Evolutionary conservation across 2,113 vertebrate species (phyloP), one percentile per base, ranked within the genome.

Genomic region (Oreochromis niloticus): DNA sequence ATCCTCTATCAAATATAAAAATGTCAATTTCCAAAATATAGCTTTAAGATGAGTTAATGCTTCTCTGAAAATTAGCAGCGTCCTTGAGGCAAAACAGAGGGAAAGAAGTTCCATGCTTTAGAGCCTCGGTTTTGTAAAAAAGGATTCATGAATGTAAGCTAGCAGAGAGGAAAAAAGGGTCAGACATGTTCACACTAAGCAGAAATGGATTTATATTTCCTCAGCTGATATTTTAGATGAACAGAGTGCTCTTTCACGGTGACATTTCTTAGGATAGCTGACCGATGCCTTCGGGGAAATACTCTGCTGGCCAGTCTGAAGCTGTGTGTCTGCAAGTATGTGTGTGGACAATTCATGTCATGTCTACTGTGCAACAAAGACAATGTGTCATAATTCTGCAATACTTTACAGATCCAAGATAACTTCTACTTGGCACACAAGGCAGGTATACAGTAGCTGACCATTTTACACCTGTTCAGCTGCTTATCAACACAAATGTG

Each of bases 371-470:
- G 32, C 55, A 66, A 41, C 39, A 30, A 86, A 85, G 71, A 85
- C 30, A 48, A 34, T 78, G 82, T 87, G 81, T 80, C 91, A 93
- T 91, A 90, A 87, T 86, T 93, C 66, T 79, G 61, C 87, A 85
- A 68, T 57, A 41, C 85, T 90, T 89, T 83, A 87, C 24, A 16
- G 82, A 54, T 87, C 50, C 52, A 86, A 66, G 79, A 97, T 93
- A 43, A 98, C 97, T 97, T 94, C 96, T 96, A 87, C 97, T 93
- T 96, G 97, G 92, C 59, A 88, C 79, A 10, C 96, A 81, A 93
- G 96, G 88, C 90, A 96, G 95, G 32, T 90, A 43, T 52, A 63
- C 34, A 8, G 1, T 16, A 43, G 43, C 22, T 46, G 41, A 43
- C 41, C 22, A 46, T 27, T 27, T 46, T 27, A 46, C 41, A 73